Percentiles rank a stretch among this genome's conserved stretches.
Evolutionary conservation across 2,797 vertebrate genomes (phyloP).

Genomic region (Sebastes diaconus): DNA sequence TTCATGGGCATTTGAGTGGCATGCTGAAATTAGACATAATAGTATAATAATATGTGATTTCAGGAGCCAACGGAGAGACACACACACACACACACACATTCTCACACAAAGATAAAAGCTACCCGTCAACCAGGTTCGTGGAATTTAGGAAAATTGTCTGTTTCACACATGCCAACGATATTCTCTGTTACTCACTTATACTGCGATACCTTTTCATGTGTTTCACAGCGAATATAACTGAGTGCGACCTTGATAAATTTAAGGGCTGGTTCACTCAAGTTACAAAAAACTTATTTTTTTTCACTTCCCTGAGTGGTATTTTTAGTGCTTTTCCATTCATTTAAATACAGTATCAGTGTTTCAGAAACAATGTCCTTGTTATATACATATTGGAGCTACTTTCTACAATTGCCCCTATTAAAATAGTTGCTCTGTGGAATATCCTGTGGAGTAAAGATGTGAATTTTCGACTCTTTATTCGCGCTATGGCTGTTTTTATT

Average conservation of each 20-base stretch:
- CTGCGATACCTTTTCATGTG: not conserved
- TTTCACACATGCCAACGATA: conserved; percentile 7
- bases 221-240: not conserved
- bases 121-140: conserved; percentile 6
- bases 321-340: not conserved
- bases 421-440: not conserved
- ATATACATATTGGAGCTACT: not conserved
- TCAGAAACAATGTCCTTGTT: not conserved
- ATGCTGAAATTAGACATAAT: conserved; percentile 48
- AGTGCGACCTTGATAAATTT: not conserved
- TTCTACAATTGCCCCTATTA: not conserved
- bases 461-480: not conserved
- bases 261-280: not conserved
- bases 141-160: conserved; percentile 12
- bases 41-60: conserved; percentile 66
- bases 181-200: conserved; percentile 2
- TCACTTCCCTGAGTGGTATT: not conserved
- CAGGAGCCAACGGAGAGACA: not conserved
- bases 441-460: not conserved
- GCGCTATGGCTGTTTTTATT: not conserved
- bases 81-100: not conserved
- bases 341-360: not conserved
- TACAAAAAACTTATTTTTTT: not conserved
- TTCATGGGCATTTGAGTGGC: conserved; percentile 47
- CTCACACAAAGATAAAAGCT: conserved; percentile 26